These are phyloP conservation scores for Aporophyla nigra DNA, from an alignment of 2,888 invertebrate genomes.

Conservation along the genomic window DNA sequence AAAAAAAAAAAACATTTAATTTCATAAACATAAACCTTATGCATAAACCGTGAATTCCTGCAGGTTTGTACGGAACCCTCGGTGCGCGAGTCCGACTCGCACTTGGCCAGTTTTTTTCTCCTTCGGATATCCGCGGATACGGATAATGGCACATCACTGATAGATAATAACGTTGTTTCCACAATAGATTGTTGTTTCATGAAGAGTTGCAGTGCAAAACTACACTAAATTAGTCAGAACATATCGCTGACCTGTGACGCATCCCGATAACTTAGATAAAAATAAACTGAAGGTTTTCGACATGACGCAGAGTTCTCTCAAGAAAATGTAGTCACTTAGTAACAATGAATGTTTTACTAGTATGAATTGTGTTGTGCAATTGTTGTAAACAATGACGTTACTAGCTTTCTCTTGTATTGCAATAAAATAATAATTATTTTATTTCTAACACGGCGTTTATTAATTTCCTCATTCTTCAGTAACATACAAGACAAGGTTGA, in stretches of 20 bases:
- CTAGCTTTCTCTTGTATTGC: conserved; percentile 39
- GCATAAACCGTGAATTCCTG: too few species aligned
- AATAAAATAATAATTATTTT: conserved; percentile 43
- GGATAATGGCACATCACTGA: too few species aligned
- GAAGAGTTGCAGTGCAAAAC: conserved; percentile 27
- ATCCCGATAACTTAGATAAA: conserved; percentile 54
- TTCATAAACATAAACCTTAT: too few species aligned
- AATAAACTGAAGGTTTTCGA: conserved; percentile 43
- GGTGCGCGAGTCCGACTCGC: too few species aligned
- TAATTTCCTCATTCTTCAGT: conserved; percentile 16
- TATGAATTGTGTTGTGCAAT: conserved; percentile 8
- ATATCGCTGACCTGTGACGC: conserved; percentile 55
- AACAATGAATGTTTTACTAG: conserved; percentile 31
- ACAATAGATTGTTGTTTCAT: conserved; percentile 35
- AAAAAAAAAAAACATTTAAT: too few species aligned
- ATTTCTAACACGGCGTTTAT: conserved; percentile 16
- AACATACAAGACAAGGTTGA: conserved; percentile 14
- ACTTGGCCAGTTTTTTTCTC: too few species aligned
- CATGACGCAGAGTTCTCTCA: conserved; percentile 28
- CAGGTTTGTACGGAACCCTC: too few species aligned
- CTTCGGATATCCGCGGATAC: too few species aligned
- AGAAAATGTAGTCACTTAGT: conserved; percentile 31
- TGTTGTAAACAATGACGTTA: conserved; percentile 35
- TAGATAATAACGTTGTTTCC: conserved; percentile 28
- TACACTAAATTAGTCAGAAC: conserved; percentile 41